Evolutionary conservation across 2,113 vertebrate species (phyloP).

Genomic region (Equus quagga): DNA sequence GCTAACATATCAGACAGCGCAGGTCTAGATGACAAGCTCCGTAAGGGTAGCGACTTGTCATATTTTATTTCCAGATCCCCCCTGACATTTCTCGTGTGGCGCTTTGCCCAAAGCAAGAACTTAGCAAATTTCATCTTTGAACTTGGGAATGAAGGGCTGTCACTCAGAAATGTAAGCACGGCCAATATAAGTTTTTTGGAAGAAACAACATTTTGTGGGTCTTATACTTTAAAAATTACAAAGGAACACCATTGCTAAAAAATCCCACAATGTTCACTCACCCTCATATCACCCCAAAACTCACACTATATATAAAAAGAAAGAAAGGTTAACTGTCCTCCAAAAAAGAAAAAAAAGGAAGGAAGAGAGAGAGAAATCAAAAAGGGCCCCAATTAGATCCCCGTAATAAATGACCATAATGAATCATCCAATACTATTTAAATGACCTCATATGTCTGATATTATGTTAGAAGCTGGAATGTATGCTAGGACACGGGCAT

Average conservation of each 20-base stretch:
- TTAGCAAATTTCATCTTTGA: not conserved
- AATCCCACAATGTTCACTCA: not conserved
- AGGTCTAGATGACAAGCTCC: not conserved
- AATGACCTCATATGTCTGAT: not conserved
- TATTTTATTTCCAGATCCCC: not conserved
- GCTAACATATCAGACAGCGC: not conserved
- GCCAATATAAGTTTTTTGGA: not conserved
- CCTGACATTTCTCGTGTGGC: not conserved
- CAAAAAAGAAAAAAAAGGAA: not conserved
- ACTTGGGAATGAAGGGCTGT: not conserved
- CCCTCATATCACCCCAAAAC: not conserved
- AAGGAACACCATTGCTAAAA: slow-evolving; percentile 11
- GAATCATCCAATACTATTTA: not conserved
- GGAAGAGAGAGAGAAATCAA: not conserved
- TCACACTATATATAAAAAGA: not conserved
- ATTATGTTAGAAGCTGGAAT: not conserved
- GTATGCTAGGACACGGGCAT: not conserved
- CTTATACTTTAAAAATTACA: slow-evolving; percentile 25
- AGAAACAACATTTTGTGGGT: not conserved
- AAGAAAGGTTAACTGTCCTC: not conserved
- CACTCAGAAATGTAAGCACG: not conserved
- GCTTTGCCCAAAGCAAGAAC: not conserved
- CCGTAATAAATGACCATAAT: not conserved
- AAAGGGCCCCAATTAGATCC: not conserved
- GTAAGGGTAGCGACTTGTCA: not conserved